These are phyloP conservation scores for Hemiscyllium ocellatum DNA, from an alignment of 2,113 vertebrate genomes.

Conservation along the genomic window DNA sequence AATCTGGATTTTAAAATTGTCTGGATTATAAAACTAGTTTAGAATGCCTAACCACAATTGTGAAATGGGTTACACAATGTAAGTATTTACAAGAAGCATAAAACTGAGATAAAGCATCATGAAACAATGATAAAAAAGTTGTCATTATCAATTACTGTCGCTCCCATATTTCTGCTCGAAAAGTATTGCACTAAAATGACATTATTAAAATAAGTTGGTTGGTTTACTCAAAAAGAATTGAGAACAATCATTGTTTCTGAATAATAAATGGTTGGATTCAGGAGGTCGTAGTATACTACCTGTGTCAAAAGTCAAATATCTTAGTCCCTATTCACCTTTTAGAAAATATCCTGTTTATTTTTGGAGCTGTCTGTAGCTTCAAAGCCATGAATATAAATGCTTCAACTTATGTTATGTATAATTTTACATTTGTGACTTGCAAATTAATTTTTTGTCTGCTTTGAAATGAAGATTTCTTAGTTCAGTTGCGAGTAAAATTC, in stretches of 20 bases:
- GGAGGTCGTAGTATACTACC: not conserved
- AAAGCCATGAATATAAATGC: not conserved
- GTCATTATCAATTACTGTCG: too few species aligned
- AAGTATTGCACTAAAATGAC: too few species aligned
- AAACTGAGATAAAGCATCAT: too few species aligned
- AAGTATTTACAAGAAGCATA: too few species aligned
- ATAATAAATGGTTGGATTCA: too few species aligned
- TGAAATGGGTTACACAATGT: not conserved
- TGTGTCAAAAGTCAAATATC: not conserved
- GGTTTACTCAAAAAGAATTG: too few species aligned
- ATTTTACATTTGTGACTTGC: not conserved
- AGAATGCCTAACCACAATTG: not conserved
- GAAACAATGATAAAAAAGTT: too few species aligned
- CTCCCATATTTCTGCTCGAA: too few species aligned
- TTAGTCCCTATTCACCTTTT: not conserved
- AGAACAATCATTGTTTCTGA: too few species aligned
- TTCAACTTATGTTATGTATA: not conserved
- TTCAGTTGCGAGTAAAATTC: not conserved
- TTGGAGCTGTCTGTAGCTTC: not conserved
- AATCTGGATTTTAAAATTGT: too few species aligned
- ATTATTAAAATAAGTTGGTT: too few species aligned
- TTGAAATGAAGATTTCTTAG: not conserved
- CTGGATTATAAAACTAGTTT: not conserved
- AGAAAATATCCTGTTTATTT: not conserved
- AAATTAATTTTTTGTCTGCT: not conserved